Conservation (phyloP, 2,888 invertebrate genomes). For the Seladonia tumulorum region DNA sequence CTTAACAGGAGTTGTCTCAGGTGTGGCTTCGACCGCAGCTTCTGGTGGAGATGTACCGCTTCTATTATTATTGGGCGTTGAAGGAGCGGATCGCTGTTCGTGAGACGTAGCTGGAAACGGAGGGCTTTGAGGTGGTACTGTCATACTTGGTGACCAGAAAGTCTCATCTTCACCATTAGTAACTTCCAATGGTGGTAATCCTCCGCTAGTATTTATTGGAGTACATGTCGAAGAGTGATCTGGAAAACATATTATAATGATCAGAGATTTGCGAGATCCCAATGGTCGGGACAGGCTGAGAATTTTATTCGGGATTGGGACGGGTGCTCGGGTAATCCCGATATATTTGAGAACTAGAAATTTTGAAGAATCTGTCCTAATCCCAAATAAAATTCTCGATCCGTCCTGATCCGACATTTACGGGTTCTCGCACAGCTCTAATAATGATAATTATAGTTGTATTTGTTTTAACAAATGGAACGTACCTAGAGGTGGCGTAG, state of each 20-base stretch:
- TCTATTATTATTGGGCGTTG: slow-evolving; percentile 83
- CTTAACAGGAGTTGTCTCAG: slow-evolving; percentile 94
- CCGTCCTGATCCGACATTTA: no score
- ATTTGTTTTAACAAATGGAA: neutral
- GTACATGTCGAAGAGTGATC: slow-evolving; percentile 78
- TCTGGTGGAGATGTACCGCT: slow-evolving; percentile 91
- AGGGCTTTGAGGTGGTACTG: slow-evolving; percentile 80
- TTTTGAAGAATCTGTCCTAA: no score
- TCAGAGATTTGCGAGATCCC: neutral
- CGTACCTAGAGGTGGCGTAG: slow-evolving; percentile 79
- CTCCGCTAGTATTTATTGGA: slow-evolving; percentile 74
- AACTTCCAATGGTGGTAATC: slow-evolving; percentile 68
- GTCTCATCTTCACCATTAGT: slow-evolving; percentile 78
- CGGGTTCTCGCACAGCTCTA: neutral
- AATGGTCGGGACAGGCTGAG: neutral
- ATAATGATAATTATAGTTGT: slow-evolving; percentile 5
- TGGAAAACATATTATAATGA: slow-evolving; percentile 51
- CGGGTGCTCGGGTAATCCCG: no score
- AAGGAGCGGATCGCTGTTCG: slow-evolving; percentile 83
- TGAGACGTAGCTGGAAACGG: slow-evolving; percentile 74
- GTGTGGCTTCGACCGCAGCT: slow-evolving; percentile 95
- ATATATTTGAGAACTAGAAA: no score
- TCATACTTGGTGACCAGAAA: slow-evolving; percentile 83
- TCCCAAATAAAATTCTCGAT: no score
- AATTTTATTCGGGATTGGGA: no score